Base-by-base conservation (phyloP, 2,888 invertebrate species). In the Epistrophella euchroma region DNA sequence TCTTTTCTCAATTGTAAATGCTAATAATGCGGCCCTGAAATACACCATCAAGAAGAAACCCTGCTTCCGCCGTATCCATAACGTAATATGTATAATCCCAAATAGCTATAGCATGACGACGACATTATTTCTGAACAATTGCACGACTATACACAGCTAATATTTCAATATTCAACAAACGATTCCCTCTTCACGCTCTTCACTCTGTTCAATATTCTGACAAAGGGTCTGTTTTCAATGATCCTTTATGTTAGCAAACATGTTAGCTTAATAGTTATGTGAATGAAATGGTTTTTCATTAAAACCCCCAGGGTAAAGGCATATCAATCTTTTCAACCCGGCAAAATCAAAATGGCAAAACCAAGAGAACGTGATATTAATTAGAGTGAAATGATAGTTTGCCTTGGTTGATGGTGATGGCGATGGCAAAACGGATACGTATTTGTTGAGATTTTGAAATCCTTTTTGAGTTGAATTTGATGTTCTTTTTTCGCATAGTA, bases 321-420 rank as follows among this genome's bases (percentile, higher is more conserved):
- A 60, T 19, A 60, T 60, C 40, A 60, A 40, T 60, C 60, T 60
- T 60, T 60, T 60, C 7, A 52, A 52, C 0, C 35, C 50, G 22
- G 15, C 2, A 66, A 40, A 50, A 66, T 66, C 50, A 50, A 66
- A 66, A 50, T 19, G 19, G 50, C 50, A 66, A 28, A 66, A 22
- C 4, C 6, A 35, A 50, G 47, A 4, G 22, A 66, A 35, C 66
- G 19, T 47, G 50, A 37, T 47, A 35, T 50, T 66, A 66, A 66
- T 66, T 35, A 22, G 13, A 66, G 17, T 15, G 35, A 17, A 47
- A 66, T 45, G 15, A 28, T 15, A 28, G n/a, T 64, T 35, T 50
- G 37, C 15, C 22, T 35, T 4, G 37, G 13, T 28, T 62, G 15
- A 2, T n/a, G n/a, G n/a, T n/a, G n/a, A n/a, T n/a, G 25, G 4